Conservation (phyloP, 2,888 invertebrate species). For the Chymomyza procnemis region DNA sequence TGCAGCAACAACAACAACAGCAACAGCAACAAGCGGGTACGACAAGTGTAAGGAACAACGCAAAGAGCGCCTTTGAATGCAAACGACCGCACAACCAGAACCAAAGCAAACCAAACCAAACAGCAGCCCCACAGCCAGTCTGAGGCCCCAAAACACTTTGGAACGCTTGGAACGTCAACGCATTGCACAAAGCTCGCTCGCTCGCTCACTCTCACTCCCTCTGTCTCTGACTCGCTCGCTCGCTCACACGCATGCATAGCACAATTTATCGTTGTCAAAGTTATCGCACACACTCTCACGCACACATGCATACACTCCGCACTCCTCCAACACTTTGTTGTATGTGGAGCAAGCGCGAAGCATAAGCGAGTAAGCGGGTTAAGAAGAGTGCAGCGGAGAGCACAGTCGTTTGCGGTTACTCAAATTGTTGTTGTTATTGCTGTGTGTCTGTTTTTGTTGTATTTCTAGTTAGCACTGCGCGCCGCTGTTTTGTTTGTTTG, state of each 20-base stretch:
- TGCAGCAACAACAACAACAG: constrained; percentile 21
- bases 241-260: constrained; percentile 27
- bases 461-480: constrained; percentile 37
- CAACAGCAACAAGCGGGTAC: constrained; percentile 13
- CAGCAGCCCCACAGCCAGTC: neutral
- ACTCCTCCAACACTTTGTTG: neutral
- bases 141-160: neutral
- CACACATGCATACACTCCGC: too few species aligned
- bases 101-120: neutral
- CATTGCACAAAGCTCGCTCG: neutral
- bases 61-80: constrained; percentile 29
- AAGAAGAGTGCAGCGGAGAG: neutral
- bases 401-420: constrained; percentile 17
- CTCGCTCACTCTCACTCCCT: constrained; percentile 19
- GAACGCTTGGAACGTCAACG: neutral
- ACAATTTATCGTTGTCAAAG: constrained; percentile 62
- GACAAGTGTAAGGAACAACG: constrained; percentile 39
- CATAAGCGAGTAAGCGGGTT: neutral
- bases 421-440: constrained; percentile 25
- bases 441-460: constrained; percentile 16
- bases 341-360: neutral
- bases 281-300: constrained; percentile 40
- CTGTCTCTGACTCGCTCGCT: neutral
- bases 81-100: constrained; percentile 44
- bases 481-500: neutral